Base-by-base conservation (phyloP, 1,140 invertebrate species). In the Pseudomyrmex dendroicus region DNA sequence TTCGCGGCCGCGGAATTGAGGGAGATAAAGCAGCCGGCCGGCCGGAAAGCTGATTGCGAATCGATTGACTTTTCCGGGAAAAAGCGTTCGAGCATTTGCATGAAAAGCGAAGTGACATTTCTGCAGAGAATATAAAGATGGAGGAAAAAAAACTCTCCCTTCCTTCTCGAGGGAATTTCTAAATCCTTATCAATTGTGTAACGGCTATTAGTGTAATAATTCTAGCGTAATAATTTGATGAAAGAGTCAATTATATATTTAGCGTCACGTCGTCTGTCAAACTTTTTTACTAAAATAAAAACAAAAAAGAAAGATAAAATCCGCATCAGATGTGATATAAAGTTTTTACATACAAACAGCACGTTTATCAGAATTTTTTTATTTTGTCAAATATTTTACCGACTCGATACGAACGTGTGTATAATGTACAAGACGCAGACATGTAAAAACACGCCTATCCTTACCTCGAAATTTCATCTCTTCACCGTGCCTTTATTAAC, bases 31-130 rank as follows among this genome's bases (percentile, higher is more conserved):
- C 64, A 83, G 59, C 61, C 50, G 82, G 61, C 62, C 22, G 50
- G 35, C 62, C 22, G 50, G 77, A 87, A 80, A 88, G 72, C 86
- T 80, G 72, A 88, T 88, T 84, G 73, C 70, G n/a, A 61, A 25
- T 64, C 82, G 76, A 88, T 88, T 64, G 83, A 76, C 66, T 86
- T 84, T 72, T 68, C 64, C 52, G 15, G 4, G 25, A 44, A 57
- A 48, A 15, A 44, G 17, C 44, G 17, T 59, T 17, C 15, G 35
- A 46, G 63, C 35, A 59, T 78, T 78, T 59, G 76, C 64, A 15
- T 78, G 13, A 78, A 78, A 67, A 68, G 44, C 13, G 17, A 77
- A 12, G 15, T 66, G 46, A 57, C 20, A 46, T 22, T 66, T 13
- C 7, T 8, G 9, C 17, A 20, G 35, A 35, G 35, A 35, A 35